These are phyloP conservation scores for Ochropacha duplaris DNA, from an alignment of 2,888 invertebrate genomes.

Conservation along the genomic window DNA sequence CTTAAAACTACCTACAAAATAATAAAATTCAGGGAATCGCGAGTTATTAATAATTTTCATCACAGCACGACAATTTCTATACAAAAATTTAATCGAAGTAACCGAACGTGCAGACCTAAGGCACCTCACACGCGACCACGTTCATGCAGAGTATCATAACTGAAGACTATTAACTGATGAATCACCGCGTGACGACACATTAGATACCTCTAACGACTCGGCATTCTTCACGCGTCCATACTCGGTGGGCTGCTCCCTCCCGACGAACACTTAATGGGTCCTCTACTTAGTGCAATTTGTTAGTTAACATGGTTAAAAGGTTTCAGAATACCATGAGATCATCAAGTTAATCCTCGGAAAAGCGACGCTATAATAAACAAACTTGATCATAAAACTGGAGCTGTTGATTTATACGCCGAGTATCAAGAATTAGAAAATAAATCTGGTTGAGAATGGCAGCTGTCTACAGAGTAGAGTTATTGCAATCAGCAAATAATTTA, in stretches of 20 bases:
- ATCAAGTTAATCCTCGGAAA: slow-evolving; percentile 18
- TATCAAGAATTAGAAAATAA: not conserved
- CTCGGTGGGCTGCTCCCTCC: slow-evolving; percentile 2
- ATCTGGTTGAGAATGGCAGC: not conserved
- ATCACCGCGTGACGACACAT: slow-evolving; percentile 35
- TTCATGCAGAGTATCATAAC: not conserved
- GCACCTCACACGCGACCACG: not conserved
- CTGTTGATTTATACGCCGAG: not conserved
- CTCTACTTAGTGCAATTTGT: slow-evolving; percentile 35
- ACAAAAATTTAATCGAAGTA: not conserved
- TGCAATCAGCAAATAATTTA: not conserved
- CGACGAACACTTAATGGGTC: slow-evolving; percentile 41
- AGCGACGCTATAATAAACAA: not conserved
- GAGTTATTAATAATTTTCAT: no score
- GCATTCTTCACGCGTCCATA: slow-evolving; percentile 33
- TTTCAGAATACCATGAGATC: slow-evolving; percentile 23
- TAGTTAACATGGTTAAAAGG: slow-evolving; percentile 31
- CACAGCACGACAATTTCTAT: no score
- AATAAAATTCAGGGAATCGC: no score
- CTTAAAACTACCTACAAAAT: no score
- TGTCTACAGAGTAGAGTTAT: not conserved
- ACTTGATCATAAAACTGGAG: not conserved
- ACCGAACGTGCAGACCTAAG: not conserved
- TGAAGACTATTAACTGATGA: slow-evolving; percentile 19
- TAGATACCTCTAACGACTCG: slow-evolving; percentile 27